Evolutionary conservation across 2,888 invertebrate species (phyloP), one percentile per base, ranked within the genome.

Genomic region (Nebria salina): DNA sequence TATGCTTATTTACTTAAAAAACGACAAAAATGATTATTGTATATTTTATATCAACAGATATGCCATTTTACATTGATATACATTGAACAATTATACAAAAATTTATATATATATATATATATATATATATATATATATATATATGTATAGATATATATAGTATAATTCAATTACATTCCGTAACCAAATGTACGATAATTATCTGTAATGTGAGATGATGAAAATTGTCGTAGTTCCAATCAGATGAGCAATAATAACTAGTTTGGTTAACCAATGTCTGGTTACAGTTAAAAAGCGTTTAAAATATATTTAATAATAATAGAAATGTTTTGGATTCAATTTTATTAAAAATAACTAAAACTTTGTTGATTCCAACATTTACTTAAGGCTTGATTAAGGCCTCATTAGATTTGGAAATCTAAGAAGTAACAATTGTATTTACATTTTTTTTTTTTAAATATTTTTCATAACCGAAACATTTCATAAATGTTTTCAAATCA

Each of bases 1-100:
- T 34, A 34, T 34, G 5, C 34, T 34, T 34, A 34, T 54, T 54
- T 54, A 54, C 13, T 54, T 54, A 54, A 54, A 77, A 77, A 77
- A 77, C 65, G 72, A 77, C 77, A 72, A 65, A 66, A 70, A 76
- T 77, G 77, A 72, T 77, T 72, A 72, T 65, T 54, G 11, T 54
- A 65, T 78, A 68, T 78, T 74, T 66, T 78, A 73, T 76, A 78
- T 74, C 15, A 68, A 68, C 78, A 78, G 73, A 78, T 78, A 78
- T 78, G 78, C 73, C 34, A 78, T 78, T 43, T 72, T 77, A 78
- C 78, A 78, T 74, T 78, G 78, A 78, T 74, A 74, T 78, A 78
- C 74, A 78, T 66, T 42, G 78, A 78, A 72, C 77, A 77, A 54
- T 77, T 77, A 77, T 43, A 77, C 72, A 78, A 74, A 78, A 73